These are phyloP conservation scores for Distichodus sexfasciatus DNA, from an alignment of 2,797 vertebrate genomes.

Conservation along the genomic window DNA sequence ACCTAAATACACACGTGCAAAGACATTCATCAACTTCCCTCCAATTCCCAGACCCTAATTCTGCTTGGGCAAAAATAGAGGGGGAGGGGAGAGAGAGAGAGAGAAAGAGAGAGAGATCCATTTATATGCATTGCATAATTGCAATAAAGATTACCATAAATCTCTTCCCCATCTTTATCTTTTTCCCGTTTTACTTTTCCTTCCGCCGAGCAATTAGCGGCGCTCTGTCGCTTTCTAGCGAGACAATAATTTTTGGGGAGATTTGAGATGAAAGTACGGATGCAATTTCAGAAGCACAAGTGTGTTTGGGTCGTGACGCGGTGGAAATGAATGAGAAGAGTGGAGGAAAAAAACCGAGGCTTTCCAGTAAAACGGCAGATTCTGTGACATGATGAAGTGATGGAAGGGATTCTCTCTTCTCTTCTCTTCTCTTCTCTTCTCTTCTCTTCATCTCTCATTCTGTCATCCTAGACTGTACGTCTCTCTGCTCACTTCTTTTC, in stretches of 20 bases:
- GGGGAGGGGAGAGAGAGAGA: slow-evolving; percentile 4
- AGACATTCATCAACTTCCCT: slow-evolving; percentile 66
- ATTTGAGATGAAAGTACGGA: slow-evolving; percentile 28
- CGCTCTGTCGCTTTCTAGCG: slow-evolving; percentile 10
- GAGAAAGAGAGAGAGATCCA: slow-evolving; percentile 30
- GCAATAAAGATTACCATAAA: slow-evolving; percentile 27
- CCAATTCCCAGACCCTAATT: slow-evolving; percentile 71
- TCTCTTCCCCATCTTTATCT: slow-evolving; percentile 4
- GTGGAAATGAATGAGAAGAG: no score
- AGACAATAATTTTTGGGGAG: slow-evolving; percentile 17
- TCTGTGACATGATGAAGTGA: not conserved
- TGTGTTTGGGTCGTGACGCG: no score
- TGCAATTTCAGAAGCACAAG: slow-evolving; percentile 54
- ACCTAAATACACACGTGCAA: slow-evolving; percentile 52
- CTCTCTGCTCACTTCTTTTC: slow-evolving; percentile 37
- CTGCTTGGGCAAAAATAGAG: slow-evolving; percentile 51
- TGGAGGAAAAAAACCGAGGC: no score
- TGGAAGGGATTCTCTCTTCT: slow-evolving; percentile 46
- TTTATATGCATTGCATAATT: slow-evolving; percentile 48
- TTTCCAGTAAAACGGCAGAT: slow-evolving; percentile 5
- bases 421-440: no score
- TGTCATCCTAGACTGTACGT: slow-evolving; percentile 22
- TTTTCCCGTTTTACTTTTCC: not conserved
- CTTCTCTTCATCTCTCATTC: slow-evolving; percentile 59
- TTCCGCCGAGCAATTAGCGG: slow-evolving; percentile 12